A percentile compares a stretch with the other conserved stretches of the same genome.
Evolutionary conservation across 1,140 invertebrate species (phyloP).

Genomic region (Calosoma granatense): DNA sequence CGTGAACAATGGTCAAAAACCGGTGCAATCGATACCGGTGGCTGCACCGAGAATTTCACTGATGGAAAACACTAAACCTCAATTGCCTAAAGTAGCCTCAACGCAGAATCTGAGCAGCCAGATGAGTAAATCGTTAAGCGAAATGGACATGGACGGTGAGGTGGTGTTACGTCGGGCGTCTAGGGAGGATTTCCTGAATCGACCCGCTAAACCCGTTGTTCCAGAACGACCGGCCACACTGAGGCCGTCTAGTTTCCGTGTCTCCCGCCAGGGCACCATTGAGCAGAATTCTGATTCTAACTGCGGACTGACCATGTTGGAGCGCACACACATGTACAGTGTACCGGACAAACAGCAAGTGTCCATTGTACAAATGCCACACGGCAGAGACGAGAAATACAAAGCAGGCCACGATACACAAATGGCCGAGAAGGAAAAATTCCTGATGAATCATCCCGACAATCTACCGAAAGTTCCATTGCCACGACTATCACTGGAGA

Average conservation of each 20-base stretch:
- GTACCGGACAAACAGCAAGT: constrained; percentile 31
- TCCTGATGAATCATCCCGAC: constrained; percentile 24
- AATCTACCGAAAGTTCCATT: background rate
- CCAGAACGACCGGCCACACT: constrained; percentile 60
- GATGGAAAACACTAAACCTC: background rate
- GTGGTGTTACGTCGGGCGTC: constrained; percentile 21
- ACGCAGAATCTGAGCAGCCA: constrained; percentile 12
- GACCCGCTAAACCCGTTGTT: constrained; percentile 51
- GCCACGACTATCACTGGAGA: constrained; percentile 13
- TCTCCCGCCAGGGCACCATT: background rate
- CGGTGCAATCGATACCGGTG: constrained; percentile 15
- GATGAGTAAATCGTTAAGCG: constrained; percentile 21
- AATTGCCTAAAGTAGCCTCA: background rate
- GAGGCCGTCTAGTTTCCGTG: constrained; percentile 46
- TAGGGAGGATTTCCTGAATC: constrained; percentile 16
- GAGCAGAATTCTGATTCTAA: background rate
- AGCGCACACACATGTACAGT: constrained; percentile 18
- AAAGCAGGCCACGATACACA: constrained; percentile 29
- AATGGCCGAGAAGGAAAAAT: constrained; percentile 31
- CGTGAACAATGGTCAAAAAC: constrained; percentile 4
- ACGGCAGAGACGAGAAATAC: constrained; percentile 19
- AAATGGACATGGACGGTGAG: constrained; percentile 16
- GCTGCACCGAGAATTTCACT: constrained; percentile 22
- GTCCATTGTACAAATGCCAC: constrained; percentile 27
- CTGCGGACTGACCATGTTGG: background rate